These are phyloP conservation scores for Eilema depressum DNA, from an alignment of 2,888 invertebrate species.

Conservation along the genomic window DNA sequence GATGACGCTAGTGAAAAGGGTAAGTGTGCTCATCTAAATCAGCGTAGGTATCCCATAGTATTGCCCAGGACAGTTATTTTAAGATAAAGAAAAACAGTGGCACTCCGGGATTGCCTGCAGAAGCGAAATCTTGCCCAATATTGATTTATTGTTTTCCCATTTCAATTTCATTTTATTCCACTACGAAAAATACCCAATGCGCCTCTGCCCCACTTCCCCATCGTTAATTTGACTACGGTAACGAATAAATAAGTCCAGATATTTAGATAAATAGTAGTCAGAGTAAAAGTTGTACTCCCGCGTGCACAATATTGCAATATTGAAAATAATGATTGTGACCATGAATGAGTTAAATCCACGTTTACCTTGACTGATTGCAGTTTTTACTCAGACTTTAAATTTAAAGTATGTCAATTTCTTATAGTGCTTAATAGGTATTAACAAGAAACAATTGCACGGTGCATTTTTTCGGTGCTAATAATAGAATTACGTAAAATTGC, in stretches of 20 bases:
- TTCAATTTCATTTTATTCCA: no score
- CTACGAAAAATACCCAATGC: no score
- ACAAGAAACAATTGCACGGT: constrained; percentile 2
- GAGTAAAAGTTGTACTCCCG: constrained; percentile 11
- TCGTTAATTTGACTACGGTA: not conserved
- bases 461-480: not conserved
- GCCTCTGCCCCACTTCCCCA: no score
- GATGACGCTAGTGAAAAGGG: constrained; percentile 99
- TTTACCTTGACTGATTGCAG: constrained; percentile 42
- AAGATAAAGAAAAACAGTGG: no score
- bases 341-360: constrained; percentile 38
- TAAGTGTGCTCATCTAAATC: constrained; percentile 60
- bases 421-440: not conserved
- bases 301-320: constrained; percentile 25
- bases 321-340: constrained; percentile 26
- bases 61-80: not conserved
- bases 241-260: not conserved
- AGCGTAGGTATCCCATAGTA: not conserved
- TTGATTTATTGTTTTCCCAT: no score
- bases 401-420: not conserved
- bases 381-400: not conserved
- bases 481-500: not conserved
- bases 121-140: no score
- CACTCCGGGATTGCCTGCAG: no score
- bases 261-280: not conserved